Evolutionary conservation across 2,797 vertebrate genomes (phyloP), one percentile per base, ranked within the genome.

Genomic region (Crocidura indochinensis): DNA sequence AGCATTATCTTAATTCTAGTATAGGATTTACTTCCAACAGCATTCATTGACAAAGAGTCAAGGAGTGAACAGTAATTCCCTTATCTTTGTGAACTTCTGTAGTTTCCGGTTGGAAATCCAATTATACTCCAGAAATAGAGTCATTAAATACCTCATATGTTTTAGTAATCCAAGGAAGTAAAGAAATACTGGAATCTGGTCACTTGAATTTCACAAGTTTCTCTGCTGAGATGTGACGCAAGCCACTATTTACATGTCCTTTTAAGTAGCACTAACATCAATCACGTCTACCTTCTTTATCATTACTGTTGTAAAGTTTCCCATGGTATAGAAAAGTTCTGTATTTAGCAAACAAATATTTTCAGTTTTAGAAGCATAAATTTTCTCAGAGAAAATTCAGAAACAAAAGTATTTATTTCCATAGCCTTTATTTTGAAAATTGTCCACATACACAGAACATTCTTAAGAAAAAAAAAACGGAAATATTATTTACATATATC

Each of bases 111-210:
- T 64, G 71, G 77, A 81, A 84, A 83, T 73, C 76, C 60, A 88
- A 8, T 87, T 84, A 76, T 31, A 27, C 44, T 93, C 77, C 53
- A 69, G 88, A 91, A 91, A 82, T 4, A 51, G 44, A 94, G 31
- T 74, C 67, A 29, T 46, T 62, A 82, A 85, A 65, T 82, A 38
- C 11, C 51, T 91, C 75, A 62, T 90, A 20, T 53, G 83, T 77
- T 79, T 81, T 14, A 29, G 24, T 47, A 1, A 73, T 44, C 27
- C 26, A 38, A 71, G 51, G 77, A 87, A 74, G 29, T n/a, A 81
- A 78, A 81, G 47, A 88, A 75, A 53, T 62, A 17, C 69, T 53
- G 60, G 77, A 81, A 92, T 80, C 6, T 51, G 49, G 44, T 22
- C 49, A 29, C 72, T 29, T 74, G 71, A 80, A 31, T 17, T 88